Evolutionary conservation across 53 echinoderm and acorn worm species (phyloP).

Genomic region (Hippasteria phrygiana): DNA sequence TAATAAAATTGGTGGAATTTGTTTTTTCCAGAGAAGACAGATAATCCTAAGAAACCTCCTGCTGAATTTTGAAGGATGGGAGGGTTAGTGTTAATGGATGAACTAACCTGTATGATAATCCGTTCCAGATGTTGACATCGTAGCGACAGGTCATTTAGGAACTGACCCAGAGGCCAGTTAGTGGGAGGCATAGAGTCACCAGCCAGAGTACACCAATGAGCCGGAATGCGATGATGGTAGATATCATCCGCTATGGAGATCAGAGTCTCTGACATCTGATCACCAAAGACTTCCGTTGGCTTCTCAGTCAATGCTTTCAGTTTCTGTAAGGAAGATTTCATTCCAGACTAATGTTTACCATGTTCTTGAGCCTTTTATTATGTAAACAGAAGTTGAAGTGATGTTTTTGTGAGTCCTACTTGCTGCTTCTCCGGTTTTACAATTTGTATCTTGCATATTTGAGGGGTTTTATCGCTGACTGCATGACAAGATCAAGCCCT

Average conservation of each 20-base stretch:
- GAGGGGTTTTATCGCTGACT: too few relatives aligned
- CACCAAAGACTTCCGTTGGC: slow-evolving; percentile 92
- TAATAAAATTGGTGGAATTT: too few relatives aligned
- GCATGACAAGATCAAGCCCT: too few relatives aligned
- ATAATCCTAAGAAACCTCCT: too few relatives aligned
- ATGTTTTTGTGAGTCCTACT: too few relatives aligned
- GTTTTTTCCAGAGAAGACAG: too few relatives aligned
- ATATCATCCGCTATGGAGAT: slow-evolving; percentile 91
- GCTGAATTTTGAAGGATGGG: too few relatives aligned
- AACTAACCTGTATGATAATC: slow-evolving; percentile 91
- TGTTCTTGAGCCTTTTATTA: too few relatives aligned
- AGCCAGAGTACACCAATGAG: slow-evolving; percentile 82
- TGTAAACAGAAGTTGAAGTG: too few relatives aligned
- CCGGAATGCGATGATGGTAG: slow-evolving; percentile 92
- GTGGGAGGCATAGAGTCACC: slow-evolving; percentile 92
- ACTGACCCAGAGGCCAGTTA: slow-evolving; percentile 89
- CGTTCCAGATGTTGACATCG: slow-evolving; percentile 97
- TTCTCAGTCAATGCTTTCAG: slow-evolving; percentile 90
- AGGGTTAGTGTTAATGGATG: background rate
- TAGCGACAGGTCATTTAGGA: slow-evolving; percentile 82
- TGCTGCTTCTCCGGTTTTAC: too few relatives aligned
- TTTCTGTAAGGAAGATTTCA: slow-evolving; percentile 67
- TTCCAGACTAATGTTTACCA: too few relatives aligned
- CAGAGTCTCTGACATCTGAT: slow-evolving; percentile 92
- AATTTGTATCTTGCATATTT: too few relatives aligned